A percentile compares a stretch with the other conserved stretches of the same genome.
Conservation (phyloP, 2,113 vertebrate genomes). For the Triplophysa rosa region DNA sequence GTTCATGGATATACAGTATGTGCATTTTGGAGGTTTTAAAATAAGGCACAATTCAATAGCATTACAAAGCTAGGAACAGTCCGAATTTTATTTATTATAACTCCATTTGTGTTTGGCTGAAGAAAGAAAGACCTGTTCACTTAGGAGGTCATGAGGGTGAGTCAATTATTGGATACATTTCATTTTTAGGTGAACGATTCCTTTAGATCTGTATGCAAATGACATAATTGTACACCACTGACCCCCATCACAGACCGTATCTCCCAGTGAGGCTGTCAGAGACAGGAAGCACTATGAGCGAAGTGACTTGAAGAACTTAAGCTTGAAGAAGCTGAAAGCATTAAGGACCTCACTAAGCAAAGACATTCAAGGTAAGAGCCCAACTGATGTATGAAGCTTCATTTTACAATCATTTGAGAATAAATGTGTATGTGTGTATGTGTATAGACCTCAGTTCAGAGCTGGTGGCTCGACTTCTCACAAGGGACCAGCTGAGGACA, state of each 20-base stretch:
- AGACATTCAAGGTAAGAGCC: constrained; percentile 70
- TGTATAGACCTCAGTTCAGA: constrained; percentile 75
- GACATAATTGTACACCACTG: neutral
- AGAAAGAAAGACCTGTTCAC: too few species aligned
- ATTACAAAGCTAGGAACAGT: too few species aligned
- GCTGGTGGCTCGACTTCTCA: constrained; percentile 72
- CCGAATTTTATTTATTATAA: too few species aligned
- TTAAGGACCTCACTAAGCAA: constrained; percentile 65
- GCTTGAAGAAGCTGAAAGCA: constrained; percentile 63
- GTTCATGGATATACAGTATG: too few species aligned
- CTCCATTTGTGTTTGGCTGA: too few species aligned
- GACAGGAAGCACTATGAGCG: constrained; percentile 41
- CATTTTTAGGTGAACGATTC: too few species aligned
- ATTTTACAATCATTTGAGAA: neutral
- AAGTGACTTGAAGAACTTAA: constrained; percentile 61
- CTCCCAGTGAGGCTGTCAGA: constrained; percentile 46
- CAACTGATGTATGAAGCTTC: neutral
- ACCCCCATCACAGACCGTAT: constrained; percentile 34
- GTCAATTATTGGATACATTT: neutral
- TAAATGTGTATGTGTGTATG: constrained; percentile 18
- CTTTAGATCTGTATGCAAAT: neutral
- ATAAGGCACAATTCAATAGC: too few species aligned
- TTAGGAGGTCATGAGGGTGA: too few species aligned
- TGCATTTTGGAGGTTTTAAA: too few species aligned
- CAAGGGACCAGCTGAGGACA: constrained; percentile 76